A percentile compares a stretch with the other conserved stretches of the same genome.
phyloP scores from a whole-genome alignment of 2,113 vertebrate genomes.

The Bubalus kerabau region DNA sequence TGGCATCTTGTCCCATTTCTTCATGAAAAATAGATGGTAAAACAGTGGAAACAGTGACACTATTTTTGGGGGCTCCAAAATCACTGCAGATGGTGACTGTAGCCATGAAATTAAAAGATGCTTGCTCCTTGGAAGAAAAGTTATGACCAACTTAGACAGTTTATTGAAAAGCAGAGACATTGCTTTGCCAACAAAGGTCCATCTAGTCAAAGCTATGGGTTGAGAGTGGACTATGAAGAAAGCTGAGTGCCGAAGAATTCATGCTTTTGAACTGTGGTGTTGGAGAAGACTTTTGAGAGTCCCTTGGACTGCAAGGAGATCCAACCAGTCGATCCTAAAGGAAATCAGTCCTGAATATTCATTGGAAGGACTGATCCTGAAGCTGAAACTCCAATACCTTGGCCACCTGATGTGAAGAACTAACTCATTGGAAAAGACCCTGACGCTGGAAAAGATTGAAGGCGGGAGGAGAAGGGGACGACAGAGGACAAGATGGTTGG shows the following conservation, averaged over 20 bases:
- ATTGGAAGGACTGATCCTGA: not conserved
- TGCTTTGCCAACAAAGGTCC: not conserved
- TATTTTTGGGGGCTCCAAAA: not conserved
- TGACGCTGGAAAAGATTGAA: not conserved
- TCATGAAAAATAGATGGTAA: not conserved
- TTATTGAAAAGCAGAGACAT: not conserved
- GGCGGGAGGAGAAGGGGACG: not conserved
- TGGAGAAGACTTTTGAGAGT: not conserved
- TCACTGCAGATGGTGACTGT: not conserved
- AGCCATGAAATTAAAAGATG: not conserved
- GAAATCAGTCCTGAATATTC: not conserved
- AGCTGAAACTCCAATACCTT: not conserved
- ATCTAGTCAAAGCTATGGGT: not conserved
- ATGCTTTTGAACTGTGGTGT: not conserved
- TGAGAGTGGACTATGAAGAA: not conserved
- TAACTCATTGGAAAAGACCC: not conserved
- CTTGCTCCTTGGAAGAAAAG: not conserved
- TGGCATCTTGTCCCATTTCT: not conserved
- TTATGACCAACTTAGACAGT: not conserved
- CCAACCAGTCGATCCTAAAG: not conserved
- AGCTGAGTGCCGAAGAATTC: not conserved
- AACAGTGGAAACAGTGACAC: not conserved
- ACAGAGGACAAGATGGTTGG: not conserved
- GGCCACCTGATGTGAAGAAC: not conserved
- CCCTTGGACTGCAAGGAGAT: not conserved